Evolutionary conservation across 2,888 invertebrate species (phyloP), one percentile per base, ranked within the genome.

Genomic region (Hypercompe scribonia): DNA sequence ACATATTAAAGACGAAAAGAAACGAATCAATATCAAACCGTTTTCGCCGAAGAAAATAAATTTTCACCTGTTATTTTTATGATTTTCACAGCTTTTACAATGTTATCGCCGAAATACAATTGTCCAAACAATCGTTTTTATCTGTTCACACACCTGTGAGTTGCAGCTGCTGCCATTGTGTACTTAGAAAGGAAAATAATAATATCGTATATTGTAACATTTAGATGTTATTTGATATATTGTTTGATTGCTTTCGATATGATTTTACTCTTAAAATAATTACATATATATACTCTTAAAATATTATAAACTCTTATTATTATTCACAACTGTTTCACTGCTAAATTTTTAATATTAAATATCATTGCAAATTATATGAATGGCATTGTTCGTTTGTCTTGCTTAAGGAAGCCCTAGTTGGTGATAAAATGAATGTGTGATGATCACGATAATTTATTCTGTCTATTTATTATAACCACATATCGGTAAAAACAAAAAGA

Each of bases 91-190:
- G 24, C 54, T 68, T 68, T 72, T 72, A 65, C 54, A 42, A 42
- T 50, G 68, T 33, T 66, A 21, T 72, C 68, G 65, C 10, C 65
- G 33, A 74, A 68, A 71, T 68, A 74, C 67, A 61, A 78, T 72
- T 58, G 54, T 69, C 42, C 54, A 65, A 65, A 61, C 34, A 61
- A 68, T 31, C 65, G 65, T 67, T 72, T 72, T 72, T 70, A 73
- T 69, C 64, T 70, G 58, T 42, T 75, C 73, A 63, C 79, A 75
- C 78, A 74, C 63, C 72, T 72, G 73, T 70, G 68, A 54, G 50
- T 24, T 77, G 73, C 74, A 81, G 70, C 79, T 79, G 74, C 5
- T 42, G 31, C 46, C 70, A 46, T 42, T 70, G 63, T 70, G 63
- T 68, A 39, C 42, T 58, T 33, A 28, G 54, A 71, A 39, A 31